Evolutionary conservation across 2,113 vertebrate species (phyloP).

Genomic region (Carollia perspicillata): DNA sequence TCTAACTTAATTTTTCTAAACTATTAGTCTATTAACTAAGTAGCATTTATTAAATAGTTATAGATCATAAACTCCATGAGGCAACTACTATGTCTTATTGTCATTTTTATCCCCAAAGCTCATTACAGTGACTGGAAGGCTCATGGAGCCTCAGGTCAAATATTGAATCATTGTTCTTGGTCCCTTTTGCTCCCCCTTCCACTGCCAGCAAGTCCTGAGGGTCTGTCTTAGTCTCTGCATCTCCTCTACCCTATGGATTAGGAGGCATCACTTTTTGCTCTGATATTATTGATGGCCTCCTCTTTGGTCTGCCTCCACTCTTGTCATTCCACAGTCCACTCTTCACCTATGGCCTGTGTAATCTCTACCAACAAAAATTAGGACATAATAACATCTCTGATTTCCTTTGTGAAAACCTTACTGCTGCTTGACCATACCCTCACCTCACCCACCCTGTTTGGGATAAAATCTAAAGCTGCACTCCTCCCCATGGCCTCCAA

Average conservation of each 20-base stretch:
- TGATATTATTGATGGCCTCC: not conserved
- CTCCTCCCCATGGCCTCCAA: not conserved
- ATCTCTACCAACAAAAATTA: not conserved
- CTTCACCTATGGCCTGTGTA: not conserved
- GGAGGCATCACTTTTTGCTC: not conserved
- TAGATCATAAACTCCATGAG: not conserved
- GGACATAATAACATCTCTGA: not conserved
- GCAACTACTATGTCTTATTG: not conserved
- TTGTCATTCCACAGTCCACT: not conserved
- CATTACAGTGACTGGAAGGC: not conserved
- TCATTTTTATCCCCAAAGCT: not conserved
- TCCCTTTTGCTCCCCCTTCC: not conserved
- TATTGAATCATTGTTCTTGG: not conserved
- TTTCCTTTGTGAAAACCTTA: not conserved
- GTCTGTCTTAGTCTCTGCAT: not conserved
- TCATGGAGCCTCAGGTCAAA: not conserved
- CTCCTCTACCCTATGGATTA: not conserved
- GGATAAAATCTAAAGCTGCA: not conserved
- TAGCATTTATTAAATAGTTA: not conserved
- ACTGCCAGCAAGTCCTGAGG: not conserved
- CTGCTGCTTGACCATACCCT: not conserved
- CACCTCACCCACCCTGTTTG: not conserved
- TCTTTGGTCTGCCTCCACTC: not conserved
- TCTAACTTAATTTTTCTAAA: conserved; percentile 10
- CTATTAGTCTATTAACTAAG: not conserved